Base-by-base conservation (phyloP, 1,140 invertebrate species). In the Vollenhovia emeryi region DNA sequence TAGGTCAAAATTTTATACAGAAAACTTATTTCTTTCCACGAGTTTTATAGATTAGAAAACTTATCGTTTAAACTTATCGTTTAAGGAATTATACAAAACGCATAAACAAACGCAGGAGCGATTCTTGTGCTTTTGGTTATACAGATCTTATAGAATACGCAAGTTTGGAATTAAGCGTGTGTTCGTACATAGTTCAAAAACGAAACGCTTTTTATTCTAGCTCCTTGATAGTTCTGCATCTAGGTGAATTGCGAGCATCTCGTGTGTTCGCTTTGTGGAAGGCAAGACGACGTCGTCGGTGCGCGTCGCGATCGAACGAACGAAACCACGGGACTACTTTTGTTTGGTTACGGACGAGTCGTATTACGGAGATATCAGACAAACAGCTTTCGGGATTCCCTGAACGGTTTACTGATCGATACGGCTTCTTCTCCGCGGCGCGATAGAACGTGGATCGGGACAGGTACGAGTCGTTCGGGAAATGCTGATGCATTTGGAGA, bases 361-460 rank as follows among this genome's bases (percentile, higher is more conserved):
- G 78, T 71, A 80, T 69, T 80, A 80, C 78, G 50, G 24, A 57
- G 48, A 71, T 80, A 80, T 80, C 71, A 80, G 62, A 71, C 64
- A 80, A 80, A 80, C 78, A 80, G 48, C 78, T 80, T 80, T 71
- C 64, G 36, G 64, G 78, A 80, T 80, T 80, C 24, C 50, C 60
- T 50, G 78, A 57, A 55, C 62, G 64, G 50, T 80, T 79, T 40
- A 57, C 64, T 55, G 78, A 80, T 80, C 78, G 78, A 80, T 80
- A 57, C 52, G 18, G 64, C 7, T 40, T 55, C 52, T 15, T 21
- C n/a, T 36, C 18, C 9, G 33, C 8, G 15, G 76, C 2, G 40
- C 24, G 57, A n/a, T n/a, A 76, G 40, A 62, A 78, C 24, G 48
- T 18, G 64, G 18, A 55, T 55, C 50, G 43, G 24, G 36, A 21